These are phyloP conservation scores for Melanotaenia trifasciata DNA, from an alignment of 2,797 vertebrate genomes.

Conservation along the genomic window DNA sequence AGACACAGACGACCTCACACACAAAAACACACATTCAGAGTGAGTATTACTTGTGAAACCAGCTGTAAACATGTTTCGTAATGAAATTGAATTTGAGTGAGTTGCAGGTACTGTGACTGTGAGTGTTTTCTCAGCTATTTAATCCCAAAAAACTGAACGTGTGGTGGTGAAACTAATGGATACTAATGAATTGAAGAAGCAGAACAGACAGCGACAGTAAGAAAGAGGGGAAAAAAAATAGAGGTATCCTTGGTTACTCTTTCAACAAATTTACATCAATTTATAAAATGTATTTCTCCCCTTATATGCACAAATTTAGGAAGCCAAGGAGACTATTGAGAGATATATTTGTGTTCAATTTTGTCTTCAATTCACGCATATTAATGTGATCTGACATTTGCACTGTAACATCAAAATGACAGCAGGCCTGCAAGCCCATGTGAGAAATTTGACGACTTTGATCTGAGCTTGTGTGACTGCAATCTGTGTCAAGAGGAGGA, in stretches of 20 bases:
- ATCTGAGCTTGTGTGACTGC: slow-evolving; percentile 30
- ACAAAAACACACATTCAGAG: slow-evolving; percentile 55
- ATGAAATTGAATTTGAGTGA: slow-evolving; percentile 36
- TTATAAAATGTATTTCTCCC: not conserved
- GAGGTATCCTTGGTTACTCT: slow-evolving; percentile 46
- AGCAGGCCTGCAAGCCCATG: slow-evolving; percentile 46
- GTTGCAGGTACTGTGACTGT: slow-evolving; percentile 5
- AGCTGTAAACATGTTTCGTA: slow-evolving; percentile 60
- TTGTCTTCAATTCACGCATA: slow-evolving; percentile 24
- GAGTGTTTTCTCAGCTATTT: slow-evolving; percentile 52
- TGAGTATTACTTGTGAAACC: slow-evolving; percentile 35
- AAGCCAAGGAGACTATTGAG: not conserved
- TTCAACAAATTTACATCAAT: not conserved
- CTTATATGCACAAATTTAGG: slow-evolving; percentile 2
- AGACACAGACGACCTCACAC: slow-evolving; percentile 42
- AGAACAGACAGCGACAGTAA: not conserved
- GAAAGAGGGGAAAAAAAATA: slow-evolving; percentile 36
- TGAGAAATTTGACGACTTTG: slow-evolving; percentile 53
- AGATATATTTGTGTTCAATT: slow-evolving; percentile 11
- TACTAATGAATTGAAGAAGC: slow-evolving; percentile 46
- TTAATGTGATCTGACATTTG: slow-evolving; percentile 46
- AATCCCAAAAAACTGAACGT: slow-evolving; percentile 27
- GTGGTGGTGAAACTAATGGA: slow-evolving; percentile 39
- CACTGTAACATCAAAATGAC: slow-evolving; percentile 38
- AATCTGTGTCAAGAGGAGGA: slow-evolving; percentile 22